These are phyloP conservation scores for Syrmaticus mikado DNA, from an alignment of 2,113 vertebrate genomes.

Conservation along the genomic window DNA sequence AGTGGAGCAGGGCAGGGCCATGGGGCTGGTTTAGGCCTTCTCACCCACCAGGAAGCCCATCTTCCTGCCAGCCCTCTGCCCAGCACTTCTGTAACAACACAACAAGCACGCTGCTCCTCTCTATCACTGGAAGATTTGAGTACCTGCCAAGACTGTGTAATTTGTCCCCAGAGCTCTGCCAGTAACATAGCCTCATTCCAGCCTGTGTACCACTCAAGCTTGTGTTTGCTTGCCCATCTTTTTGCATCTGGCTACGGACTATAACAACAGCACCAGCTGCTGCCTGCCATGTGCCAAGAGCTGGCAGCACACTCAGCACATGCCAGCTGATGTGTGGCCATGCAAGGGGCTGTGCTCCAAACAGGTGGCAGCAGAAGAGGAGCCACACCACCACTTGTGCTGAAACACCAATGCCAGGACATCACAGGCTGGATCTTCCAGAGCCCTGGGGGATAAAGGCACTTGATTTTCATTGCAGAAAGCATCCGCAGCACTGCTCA, in stretches of 20 bases:
- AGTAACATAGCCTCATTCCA: neutral
- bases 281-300: rapidly evolving
- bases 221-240: neutral
- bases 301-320: neutral
- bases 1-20: neutral
- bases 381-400: neutral
- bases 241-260: neutral
- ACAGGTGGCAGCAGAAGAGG: neutral
- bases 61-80: neutral
- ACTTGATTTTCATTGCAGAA: neutral
- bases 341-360: neutral
- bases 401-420: neutral
- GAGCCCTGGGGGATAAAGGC: neutral
- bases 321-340: rapidly evolving
- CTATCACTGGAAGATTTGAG: neutral
- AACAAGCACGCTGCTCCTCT: neutral
- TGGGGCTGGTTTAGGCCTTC: neutral
- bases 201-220: neutral
- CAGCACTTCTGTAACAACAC: neutral
- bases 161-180: constrained; percentile 9
- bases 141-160: neutral
- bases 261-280: constrained; percentile 20
- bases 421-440: neutral
- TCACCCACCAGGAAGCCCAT: neutral
- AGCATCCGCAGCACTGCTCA: neutral